Percentiles rank a stretch among this genome's conserved stretches.
Evolutionary conservation across 1,140 invertebrate genomes (phyloP).

Genomic region (Scaptomyza hsui): DNA sequence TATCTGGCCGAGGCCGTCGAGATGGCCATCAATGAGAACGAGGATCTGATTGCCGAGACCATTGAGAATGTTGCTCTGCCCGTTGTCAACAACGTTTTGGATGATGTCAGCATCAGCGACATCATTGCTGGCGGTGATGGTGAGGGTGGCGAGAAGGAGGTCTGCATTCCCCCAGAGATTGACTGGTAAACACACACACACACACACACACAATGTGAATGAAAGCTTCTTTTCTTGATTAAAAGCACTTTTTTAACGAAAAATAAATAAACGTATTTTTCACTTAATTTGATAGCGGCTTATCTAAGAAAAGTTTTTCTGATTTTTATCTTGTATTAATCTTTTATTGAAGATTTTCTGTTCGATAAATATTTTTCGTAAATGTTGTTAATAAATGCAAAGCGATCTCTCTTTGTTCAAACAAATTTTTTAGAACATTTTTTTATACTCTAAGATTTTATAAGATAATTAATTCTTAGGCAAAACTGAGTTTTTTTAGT

Average conservation of each 20-base stretch:
- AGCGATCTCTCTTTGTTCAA: too few relatives aligned
- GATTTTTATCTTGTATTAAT: too few relatives aligned
- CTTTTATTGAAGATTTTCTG: background rate
- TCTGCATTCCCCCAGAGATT: slow-evolving; percentile 75
- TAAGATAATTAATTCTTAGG: too few relatives aligned
- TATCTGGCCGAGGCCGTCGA: slow-evolving; percentile 71
- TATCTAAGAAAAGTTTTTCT: background rate
- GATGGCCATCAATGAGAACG: slow-evolving; percentile 75
- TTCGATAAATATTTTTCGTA: too few relatives aligned
- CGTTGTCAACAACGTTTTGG: slow-evolving; percentile 60
- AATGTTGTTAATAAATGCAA: too few relatives aligned
- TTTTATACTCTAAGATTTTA: too few relatives aligned
- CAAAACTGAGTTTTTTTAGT: background rate
- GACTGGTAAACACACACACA: slow-evolving; percentile 57
- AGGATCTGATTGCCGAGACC: slow-evolving; percentile 70
- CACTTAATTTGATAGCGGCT: background rate
- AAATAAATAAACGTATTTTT: slow-evolving; percentile 16
- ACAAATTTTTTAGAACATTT: too few relatives aligned
- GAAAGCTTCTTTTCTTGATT: slow-evolving; percentile 35
- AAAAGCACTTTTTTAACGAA: slow-evolving; percentile 45
- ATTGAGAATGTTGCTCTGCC: slow-evolving; percentile 76
- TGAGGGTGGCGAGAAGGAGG: slow-evolving; percentile 74
- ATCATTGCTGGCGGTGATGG: slow-evolving; percentile 55
- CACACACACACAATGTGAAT: slow-evolving; percentile 7
- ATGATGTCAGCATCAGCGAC: slow-evolving; percentile 64